Conservation (phyloP, 2,888 invertebrate genomes). For the Tachina grossa region DNA sequence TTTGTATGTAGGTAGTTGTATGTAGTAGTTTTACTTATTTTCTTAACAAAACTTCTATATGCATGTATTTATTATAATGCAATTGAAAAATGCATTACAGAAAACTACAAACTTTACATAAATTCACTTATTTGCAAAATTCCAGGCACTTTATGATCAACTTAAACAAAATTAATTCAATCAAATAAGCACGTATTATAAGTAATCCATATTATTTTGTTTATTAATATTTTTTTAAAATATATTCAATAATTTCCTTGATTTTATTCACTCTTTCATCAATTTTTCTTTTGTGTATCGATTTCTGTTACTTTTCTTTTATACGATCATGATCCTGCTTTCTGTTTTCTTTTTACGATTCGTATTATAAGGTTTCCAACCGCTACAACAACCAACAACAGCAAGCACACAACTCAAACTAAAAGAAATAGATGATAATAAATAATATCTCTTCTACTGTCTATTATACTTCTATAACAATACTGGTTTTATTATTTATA, state of each 20-base stretch:
- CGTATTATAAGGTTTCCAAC: background rate
- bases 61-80: constrained; percentile 30
- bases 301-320: constrained; percentile 25
- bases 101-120: constrained; percentile 51
- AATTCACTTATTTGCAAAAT: constrained; percentile 21
- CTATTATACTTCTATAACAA: constrained; percentile 14
- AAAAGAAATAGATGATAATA: constrained; percentile 55
- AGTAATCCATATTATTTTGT: background rate
- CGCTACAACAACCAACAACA: constrained; percentile 57
- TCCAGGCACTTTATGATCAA: constrained; percentile 11
- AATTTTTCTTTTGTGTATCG: constrained; percentile 49
- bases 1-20: constrained; percentile 24
- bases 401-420: constrained; percentile 60
- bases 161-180: background rate
- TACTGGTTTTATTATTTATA: constrained; percentile 17
- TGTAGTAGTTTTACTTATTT: constrained; percentile 36
- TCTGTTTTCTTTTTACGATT: background rate
- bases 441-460: constrained; percentile 45
- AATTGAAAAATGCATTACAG: constrained; percentile 68
- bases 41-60: constrained; percentile 19
- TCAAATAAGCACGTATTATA: background rate
- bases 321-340: constrained; percentile 56
- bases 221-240: constrained; percentile 12
- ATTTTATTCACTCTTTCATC: constrained; percentile 33
- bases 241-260: constrained; percentile 12